Base-by-base conservation (phyloP, 2,888 invertebrate genomes). In the Coelopa pilipes region DNA sequence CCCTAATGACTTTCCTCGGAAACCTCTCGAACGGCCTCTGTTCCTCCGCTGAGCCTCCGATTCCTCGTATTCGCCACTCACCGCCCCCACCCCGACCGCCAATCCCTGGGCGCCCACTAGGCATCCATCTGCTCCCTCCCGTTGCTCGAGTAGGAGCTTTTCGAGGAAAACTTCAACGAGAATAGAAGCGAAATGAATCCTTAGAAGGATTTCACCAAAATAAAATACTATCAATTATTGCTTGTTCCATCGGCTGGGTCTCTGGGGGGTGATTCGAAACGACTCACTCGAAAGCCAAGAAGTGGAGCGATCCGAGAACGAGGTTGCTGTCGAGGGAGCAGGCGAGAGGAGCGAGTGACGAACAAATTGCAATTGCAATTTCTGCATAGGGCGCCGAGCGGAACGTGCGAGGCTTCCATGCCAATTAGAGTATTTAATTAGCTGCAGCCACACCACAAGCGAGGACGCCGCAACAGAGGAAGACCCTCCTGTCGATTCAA, bases 151-250 rank as follows among this genome's bases (percentile, higher is more conserved):
- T 0, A 59, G 11, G 21, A 59, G 57, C 57, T 59, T 21, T 59
- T 21, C 57, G 57, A 59, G 24, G 21, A 19, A 59, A 59, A 3
- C 57, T 59, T 21, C 17, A 50, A 66, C 13, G n/a, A 66, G 12
- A 65, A 47, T 17, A 47, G 12, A 50, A 59, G 24, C 24, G 19
- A 19, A 66, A 66, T 21, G 66, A 66, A 66, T 50, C 66, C 66
- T 66, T 66, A 66, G 66, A 50, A 66, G 19, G 50, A 21, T 21
- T 66, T 17, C 21, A 19, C 49, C 13, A 50, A 66, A 65, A 49
- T 65, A 46, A 65, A 49, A 21, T 65, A 65, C 21, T 21, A 60
- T 34, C 15, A 60, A 62, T 34, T 34, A 34, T 34, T 62, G 15
- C 9, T 46, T 49, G 12, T 19, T 45, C 17, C 46, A 11, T 47